Percentiles rank a stretch among this genome's conserved stretches.
Evolutionary conservation across 2,113 vertebrate genomes (phyloP).

Genomic region (Grallaria varia): DNA sequence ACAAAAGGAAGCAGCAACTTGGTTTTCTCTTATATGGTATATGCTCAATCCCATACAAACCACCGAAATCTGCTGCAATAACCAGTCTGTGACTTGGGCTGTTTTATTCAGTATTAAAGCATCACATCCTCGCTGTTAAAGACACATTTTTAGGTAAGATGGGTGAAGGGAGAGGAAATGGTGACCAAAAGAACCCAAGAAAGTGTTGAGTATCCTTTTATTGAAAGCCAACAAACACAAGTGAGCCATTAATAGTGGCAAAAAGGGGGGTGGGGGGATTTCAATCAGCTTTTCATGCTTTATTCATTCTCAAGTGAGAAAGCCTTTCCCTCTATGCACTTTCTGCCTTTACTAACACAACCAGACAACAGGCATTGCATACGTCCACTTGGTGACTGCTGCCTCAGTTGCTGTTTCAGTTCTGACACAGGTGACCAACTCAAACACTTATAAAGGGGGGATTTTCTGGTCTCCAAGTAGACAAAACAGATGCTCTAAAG

Average conservation of each 20-base stretch:
- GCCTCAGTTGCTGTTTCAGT: background rate
- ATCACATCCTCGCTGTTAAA: background rate
- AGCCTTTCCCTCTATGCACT: background rate
- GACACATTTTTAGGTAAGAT: background rate
- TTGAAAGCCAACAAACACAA: background rate
- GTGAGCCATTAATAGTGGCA: background rate
- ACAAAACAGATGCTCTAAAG: background rate
- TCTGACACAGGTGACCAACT: background rate
- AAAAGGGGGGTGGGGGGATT: background rate
- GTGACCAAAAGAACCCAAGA: background rate
- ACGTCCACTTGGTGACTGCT: background rate
- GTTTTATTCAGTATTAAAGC: background rate
- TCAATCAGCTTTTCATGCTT: background rate
- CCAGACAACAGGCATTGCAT: background rate
- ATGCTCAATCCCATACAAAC: background rate
- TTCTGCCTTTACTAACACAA: background rate
- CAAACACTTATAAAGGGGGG: background rate
- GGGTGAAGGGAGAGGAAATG: background rate
- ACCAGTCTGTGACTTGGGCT: background rate
- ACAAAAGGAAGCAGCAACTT: conserved; percentile 20
- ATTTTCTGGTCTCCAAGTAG: background rate
- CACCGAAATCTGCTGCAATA: background rate
- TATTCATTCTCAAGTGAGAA: background rate
- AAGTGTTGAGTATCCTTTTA: background rate
- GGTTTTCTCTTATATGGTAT: background rate